Percentiles rank a stretch among this genome's conserved stretches.
Conservation (phyloP, 2,888 invertebrate genomes). For the Napeogenes sylphis region DNA sequence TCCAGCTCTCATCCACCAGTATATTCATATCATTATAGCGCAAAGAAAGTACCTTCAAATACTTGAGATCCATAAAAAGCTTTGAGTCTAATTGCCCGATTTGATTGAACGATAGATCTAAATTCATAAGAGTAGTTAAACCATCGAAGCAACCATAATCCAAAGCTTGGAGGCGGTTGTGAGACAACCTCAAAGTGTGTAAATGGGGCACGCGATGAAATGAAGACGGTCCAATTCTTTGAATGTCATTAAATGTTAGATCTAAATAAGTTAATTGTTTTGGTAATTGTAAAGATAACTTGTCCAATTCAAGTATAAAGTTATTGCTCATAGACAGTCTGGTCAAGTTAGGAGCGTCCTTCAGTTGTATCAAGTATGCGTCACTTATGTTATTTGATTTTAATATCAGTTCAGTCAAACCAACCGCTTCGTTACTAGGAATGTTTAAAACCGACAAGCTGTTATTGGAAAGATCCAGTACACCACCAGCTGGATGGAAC, state of each 20-base stretch:
- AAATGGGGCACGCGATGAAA: constrained; percentile 48
- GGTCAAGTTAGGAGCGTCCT: constrained; percentile 46
- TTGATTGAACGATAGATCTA: constrained; percentile 47
- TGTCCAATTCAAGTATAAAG: constrained; percentile 45
- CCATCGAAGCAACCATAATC: constrained; percentile 60
- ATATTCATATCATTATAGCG: constrained; percentile 47
- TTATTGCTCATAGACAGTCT: constrained; percentile 55
- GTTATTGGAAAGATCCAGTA: constrained; percentile 63
- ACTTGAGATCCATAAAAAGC: constrained; percentile 54
- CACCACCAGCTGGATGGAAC: constrained; percentile 59
- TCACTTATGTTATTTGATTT: constrained; percentile 58
- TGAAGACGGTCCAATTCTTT: constrained; percentile 50
- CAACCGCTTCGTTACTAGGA: constrained; percentile 49
- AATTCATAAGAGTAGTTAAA: constrained; percentile 41
- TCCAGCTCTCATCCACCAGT: constrained; percentile 56
- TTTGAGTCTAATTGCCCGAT: constrained; percentile 55
- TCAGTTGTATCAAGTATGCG: constrained; percentile 44
- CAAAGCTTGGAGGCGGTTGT: constrained; percentile 47
- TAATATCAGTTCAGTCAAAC: constrained; percentile 47
- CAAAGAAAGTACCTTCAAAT: constrained; percentile 47
- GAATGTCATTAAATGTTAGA: constrained; percentile 52
- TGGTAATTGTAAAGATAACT: constrained; percentile 51
- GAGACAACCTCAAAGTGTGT: constrained; percentile 48
- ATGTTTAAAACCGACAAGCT: constrained; percentile 48
- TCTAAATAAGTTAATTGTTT: constrained; percentile 45